Evolutionary conservation across 2,888 invertebrate genomes (phyloP), one percentile per base, ranked within the genome.

Genomic region (Cynaeus angustus): DNA sequence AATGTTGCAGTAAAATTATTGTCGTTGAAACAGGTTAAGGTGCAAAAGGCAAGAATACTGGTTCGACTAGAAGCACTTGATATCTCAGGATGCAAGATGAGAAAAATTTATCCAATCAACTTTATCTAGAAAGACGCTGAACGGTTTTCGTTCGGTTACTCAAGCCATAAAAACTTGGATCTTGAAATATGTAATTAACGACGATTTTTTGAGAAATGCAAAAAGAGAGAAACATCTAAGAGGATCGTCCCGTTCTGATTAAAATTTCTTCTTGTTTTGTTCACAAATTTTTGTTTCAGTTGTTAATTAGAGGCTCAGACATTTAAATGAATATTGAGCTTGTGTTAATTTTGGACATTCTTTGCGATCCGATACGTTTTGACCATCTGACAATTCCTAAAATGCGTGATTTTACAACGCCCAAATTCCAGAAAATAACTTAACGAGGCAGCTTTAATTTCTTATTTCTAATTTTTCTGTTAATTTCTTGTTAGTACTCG

Each of bases 21-120:
- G 46, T 46, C 46, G 46, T 8, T 16, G 6, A 12, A 59, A 59
- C 59, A 28, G 59, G 33, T 59, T 45, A 12, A 41, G 3, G 12
- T 12, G 41, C 12, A 41, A 41, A 41, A 41, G 41, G 41, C 6
- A 41, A 13, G n/a, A 41, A 13, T 41, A 41, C 41, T 12, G 41
- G 41, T 1, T 41, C 13, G 10, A 3, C 41, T 41, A n/a, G 12
- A 41, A 12, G 41, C 13, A 41, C 12, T 41, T 41, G 13, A 41
- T 12, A 1, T 41, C 7, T 41, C 41, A 41, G 12, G 12, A 21
- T 21, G 21, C 21, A 21, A 21, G 21, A 21, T 21, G 21, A 12
- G 3, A 41, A 41, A 41, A 41, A 41, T 41, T 12, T 41, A 41
- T 41, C 13, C 12, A 41, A 41, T 41, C 41, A 41, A 41, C 13